Evolutionary conservation across 2,888 invertebrate genomes (phyloP).

Genomic region (Drosophila monieri): DNA sequence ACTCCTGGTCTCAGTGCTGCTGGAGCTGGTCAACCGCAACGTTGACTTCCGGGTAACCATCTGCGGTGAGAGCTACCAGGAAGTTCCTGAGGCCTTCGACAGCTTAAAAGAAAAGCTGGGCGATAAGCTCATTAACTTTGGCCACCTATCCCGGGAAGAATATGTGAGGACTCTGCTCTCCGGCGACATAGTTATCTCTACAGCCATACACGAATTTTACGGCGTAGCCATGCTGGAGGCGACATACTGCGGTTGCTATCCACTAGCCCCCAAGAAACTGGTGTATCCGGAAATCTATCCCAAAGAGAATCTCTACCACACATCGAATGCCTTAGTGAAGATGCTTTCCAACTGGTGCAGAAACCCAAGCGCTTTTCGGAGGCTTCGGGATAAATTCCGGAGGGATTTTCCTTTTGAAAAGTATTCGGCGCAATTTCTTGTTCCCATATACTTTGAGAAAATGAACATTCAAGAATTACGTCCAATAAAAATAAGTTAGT

Average conservation of each 20-base stretch:
- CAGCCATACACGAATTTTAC: constrained; percentile 90
- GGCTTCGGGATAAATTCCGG: constrained; percentile 81
- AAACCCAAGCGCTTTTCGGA: constrained; percentile 84
- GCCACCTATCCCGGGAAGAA: constrained; percentile 85
- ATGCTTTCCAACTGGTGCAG: constrained; percentile 85
- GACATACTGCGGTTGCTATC: constrained; percentile 88
- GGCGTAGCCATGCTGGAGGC: constrained; percentile 91
- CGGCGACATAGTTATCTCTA: constrained; percentile 89
- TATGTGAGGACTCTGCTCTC: constrained; percentile 86
- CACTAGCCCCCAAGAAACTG: constrained; percentile 88
- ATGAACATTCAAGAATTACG: constrained; percentile 41
- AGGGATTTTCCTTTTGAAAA: constrained; percentile 83
- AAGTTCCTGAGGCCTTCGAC: constrained; percentile 86
- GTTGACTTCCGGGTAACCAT: constrained; percentile 86
- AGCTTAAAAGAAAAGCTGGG: constrained; percentile 85
- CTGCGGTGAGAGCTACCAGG: constrained; percentile 87
- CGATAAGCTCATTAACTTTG: constrained; percentile 86
- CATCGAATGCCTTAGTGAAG: constrained; percentile 86
- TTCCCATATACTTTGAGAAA: constrained; percentile 83
- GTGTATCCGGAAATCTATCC: constrained; percentile 91
- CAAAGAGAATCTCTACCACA: constrained; percentile 86
- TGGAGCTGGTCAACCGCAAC: constrained; percentile 85
- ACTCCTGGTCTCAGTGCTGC: constrained; percentile 86
- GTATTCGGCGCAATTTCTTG: constrained; percentile 82
- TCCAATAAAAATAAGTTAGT: background rate